These are phyloP conservation scores for Nesoenas mayeri DNA, from an alignment of 2,113 vertebrate species.

Conservation along the genomic window DNA sequence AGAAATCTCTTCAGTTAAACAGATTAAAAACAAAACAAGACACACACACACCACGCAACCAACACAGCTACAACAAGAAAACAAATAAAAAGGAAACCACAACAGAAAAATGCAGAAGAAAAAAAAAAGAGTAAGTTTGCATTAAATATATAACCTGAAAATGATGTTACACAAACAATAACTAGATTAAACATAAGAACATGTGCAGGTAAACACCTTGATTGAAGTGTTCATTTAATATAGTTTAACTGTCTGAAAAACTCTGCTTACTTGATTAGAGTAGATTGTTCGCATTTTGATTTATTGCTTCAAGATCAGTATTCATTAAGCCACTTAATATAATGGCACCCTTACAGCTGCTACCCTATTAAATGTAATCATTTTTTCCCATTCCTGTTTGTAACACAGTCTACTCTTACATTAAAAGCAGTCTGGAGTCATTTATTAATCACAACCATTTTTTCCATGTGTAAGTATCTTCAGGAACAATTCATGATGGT, in stretches of 20 bases:
- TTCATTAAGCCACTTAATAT: slow-evolving; percentile 75
- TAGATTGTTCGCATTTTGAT: slow-evolving; percentile 76
- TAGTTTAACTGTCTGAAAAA: slow-evolving; percentile 61
- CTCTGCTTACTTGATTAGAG: slow-evolving; percentile 72
- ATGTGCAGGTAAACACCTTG: slow-evolving; percentile 48
- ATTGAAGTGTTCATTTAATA: slow-evolving; percentile 70
- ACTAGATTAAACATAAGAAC: slow-evolving; percentile 49
- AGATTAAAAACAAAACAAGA: background rate
- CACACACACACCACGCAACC: no score
- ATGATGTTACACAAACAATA: background rate
- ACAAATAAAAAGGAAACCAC: background rate
- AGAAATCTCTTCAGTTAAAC: background rate
- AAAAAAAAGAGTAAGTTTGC: background rate
- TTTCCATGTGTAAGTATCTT: background rate
- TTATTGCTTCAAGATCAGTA: slow-evolving; percentile 72
- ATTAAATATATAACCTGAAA: background rate
- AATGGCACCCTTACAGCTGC: slow-evolving; percentile 61
- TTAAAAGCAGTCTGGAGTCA: slow-evolving; percentile 12
- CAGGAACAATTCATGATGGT: background rate
- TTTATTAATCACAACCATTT: slow-evolving; percentile 17
- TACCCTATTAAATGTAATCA: slow-evolving; percentile 14
- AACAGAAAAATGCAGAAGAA: background rate
- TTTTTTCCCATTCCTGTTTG: slow-evolving; percentile 42
- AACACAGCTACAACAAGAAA: background rate
- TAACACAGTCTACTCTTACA: background rate